Conservation (phyloP, 2,888 invertebrate species). For the Nephrotoma appendiculata region DNA sequence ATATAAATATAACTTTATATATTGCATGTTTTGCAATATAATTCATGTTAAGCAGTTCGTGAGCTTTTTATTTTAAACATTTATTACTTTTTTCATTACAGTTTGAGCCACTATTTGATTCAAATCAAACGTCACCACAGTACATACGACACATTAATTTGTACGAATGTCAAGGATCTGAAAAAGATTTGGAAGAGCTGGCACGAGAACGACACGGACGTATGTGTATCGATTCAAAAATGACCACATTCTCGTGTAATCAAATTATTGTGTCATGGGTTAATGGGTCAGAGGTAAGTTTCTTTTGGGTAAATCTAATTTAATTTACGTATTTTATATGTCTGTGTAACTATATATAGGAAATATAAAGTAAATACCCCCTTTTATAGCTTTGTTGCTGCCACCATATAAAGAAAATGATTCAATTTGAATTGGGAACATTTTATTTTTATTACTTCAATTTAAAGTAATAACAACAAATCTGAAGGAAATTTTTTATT, state of each 20-base stretch:
- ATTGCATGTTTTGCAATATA: neutral
- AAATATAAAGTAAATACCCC: neutral
- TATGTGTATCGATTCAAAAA: conserved; percentile 36
- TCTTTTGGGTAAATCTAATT: neutral
- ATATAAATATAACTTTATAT: neutral
- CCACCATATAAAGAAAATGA: neutral
- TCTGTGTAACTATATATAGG: neutral
- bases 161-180: conserved; percentile 44
- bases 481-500: neutral
- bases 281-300: conserved; percentile 38
- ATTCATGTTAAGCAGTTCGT: conserved; percentile 4
- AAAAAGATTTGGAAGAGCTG: conserved; percentile 32
- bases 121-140: conserved; percentile 25
- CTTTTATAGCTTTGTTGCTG: neutral
- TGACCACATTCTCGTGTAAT: conserved; percentile 38
- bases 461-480: neutral
- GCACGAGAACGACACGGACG: conserved; percentile 32
- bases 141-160: conserved; percentile 46
- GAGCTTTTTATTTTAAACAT: neutral
- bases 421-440: neutral
- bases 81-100: neutral
- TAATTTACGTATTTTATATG: neutral
- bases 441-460: neutral
- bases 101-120: conserved; percentile 12
- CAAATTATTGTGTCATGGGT: conserved; percentile 46